Percentiles rank a stretch among this genome's conserved stretches.
Evolutionary conservation across 2,888 invertebrate species (phyloP).

Genomic region (Muschampia plurimacula): DNA sequence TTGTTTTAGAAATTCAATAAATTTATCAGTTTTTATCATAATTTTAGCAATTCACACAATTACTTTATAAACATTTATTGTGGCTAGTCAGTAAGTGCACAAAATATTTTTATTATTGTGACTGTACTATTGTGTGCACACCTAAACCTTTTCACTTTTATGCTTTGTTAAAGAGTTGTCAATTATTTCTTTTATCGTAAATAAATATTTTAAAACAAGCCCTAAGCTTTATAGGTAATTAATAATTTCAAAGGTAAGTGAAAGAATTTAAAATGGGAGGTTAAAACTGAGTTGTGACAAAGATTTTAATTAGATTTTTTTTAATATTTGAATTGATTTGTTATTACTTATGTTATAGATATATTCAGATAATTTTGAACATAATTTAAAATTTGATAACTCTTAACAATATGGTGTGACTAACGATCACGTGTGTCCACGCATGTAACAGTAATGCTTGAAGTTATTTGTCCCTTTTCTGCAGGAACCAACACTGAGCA

Average conservation of each 20-base stretch:
- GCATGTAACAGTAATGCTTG: conserved; percentile 79
- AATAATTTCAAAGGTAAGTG: not conserved
- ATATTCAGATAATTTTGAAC: no score
- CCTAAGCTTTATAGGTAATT: not conserved
- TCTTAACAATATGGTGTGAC: conserved; percentile 44
- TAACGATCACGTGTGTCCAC: conserved; percentile 70
- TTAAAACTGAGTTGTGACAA: not conserved
- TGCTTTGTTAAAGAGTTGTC: conserved; percentile 19
- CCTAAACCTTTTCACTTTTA: conserved; percentile 17
- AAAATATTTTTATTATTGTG: conserved; percentile 10
- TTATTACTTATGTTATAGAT: no score
- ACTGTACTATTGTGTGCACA: conserved; percentile 24
- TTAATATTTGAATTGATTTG: no score
- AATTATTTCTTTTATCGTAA: not conserved
- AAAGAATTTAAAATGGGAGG: not conserved
- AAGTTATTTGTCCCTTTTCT: conserved; percentile 75
- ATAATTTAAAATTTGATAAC: conserved; percentile 11
- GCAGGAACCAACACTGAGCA: conserved; percentile 82
- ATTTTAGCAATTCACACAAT: no score
- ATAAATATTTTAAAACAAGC: no score
- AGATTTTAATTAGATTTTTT: no score
- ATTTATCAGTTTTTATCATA: not conserved
- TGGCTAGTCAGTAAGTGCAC: conserved; percentile 24
- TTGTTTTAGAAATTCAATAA: not conserved
- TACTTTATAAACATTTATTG: not conserved